Conservation (phyloP, 1,140 invertebrate species). For the Battus philenor region DNA sequence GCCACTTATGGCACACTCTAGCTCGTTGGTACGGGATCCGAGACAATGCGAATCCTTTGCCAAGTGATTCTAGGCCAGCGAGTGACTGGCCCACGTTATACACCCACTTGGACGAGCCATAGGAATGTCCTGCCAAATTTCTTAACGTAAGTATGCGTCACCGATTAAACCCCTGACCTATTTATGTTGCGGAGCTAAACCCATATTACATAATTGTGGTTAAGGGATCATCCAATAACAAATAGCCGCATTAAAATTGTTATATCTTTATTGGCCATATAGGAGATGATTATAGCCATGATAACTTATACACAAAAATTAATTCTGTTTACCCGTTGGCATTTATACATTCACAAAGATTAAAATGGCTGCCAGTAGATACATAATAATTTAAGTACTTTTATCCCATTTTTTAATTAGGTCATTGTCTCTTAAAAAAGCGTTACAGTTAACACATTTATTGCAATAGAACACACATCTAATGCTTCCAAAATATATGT, state of each 20-base stretch:
- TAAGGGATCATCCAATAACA: conserved; percentile 8
- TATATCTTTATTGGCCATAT: no score
- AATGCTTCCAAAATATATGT: no score
- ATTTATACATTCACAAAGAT: no score
- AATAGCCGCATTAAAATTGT: conserved; percentile 7
- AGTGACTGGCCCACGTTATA: conserved; percentile 53
- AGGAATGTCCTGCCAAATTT: conserved; percentile 55
- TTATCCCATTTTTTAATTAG: no score
- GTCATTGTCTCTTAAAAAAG: no score
- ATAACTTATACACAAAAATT: no score
- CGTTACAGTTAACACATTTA: no score
- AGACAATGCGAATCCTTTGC: conserved; percentile 29
- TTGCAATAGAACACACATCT: no score
- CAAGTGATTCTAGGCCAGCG: conserved; percentile 62
- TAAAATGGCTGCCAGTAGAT: no score
- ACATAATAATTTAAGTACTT: no score
- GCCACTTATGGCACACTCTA: conserved; percentile 10
- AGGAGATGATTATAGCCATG: no score
- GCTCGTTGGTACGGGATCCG: not conserved
- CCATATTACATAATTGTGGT: conserved; percentile 13
- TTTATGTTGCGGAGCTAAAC: conserved; percentile 21
- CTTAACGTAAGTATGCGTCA: conserved; percentile 44
- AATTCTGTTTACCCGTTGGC: no score
- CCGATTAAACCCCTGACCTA: conserved; percentile 30
- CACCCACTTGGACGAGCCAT: conserved; percentile 56